phyloP scores from a whole-genome alignment of 2,113 vertebrate species.

The Cebus imitator region DNA sequence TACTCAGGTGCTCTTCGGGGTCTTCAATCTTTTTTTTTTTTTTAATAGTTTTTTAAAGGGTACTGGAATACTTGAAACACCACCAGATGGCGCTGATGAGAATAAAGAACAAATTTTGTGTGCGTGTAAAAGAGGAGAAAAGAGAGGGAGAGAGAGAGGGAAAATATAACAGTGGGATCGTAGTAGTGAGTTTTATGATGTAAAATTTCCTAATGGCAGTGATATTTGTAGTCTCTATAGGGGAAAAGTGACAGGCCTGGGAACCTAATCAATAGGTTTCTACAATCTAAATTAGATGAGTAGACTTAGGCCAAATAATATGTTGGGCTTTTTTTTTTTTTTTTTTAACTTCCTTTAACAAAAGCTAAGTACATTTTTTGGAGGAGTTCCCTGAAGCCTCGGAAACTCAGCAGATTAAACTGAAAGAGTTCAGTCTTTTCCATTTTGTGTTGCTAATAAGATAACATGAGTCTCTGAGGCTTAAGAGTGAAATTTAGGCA shows the following conservation, averaged over 20 bases:
- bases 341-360: neutral
- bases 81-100: slow-evolving; percentile 71
- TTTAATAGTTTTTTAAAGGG: no score
- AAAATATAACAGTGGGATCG: neutral
- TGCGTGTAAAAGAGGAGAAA: neutral
- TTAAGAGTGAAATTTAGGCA: slow-evolving; percentile 41
- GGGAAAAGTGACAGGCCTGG: neutral
- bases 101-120: neutral
- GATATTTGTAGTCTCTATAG: neutral
- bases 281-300: slow-evolving; percentile 36
- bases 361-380: slow-evolving; percentile 42
- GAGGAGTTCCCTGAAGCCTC: slow-evolving; percentile 41
- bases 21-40: neutral
- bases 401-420: slow-evolving; percentile 56
- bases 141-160: no score
- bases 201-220: neutral
- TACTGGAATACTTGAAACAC: neutral
- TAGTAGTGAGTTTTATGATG: neutral
- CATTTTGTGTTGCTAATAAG: slow-evolving; percentile 35
- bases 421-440: slow-evolving; percentile 47
- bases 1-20: neutral
- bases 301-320: slow-evolving; percentile 42
- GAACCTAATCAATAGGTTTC: slow-evolving; percentile 7
- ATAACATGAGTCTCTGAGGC: slow-evolving; percentile 46
- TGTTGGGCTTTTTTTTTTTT: neutral